Percentiles rank a stretch among this genome's conserved stretches.
Evolutionary conservation across 2,113 vertebrate species (phyloP).

Genomic region (Rhinolophus sinicus): DNA sequence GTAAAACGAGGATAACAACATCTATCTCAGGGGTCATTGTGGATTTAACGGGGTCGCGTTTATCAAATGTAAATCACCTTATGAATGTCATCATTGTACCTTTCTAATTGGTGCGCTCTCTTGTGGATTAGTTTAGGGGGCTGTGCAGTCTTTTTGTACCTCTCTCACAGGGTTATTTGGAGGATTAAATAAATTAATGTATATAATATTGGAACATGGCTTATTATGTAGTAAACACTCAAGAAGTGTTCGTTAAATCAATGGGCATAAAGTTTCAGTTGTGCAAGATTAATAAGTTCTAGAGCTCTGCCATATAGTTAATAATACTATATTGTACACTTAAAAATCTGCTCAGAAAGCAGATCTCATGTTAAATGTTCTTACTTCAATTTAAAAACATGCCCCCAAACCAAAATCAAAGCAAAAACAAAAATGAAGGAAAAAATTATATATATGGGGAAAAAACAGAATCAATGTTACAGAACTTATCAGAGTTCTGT

Average conservation of each 20-base stretch:
- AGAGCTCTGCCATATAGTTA: neutral
- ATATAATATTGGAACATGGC: neutral
- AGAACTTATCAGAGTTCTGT: neutral
- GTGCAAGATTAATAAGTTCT: neutral
- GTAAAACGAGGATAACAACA: neutral
- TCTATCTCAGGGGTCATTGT: neutral
- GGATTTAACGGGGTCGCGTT: neutral
- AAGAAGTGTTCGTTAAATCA: neutral
- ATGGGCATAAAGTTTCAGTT: neutral
- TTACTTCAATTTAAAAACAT: neutral
- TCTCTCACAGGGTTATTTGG: neutral
- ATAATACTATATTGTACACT: neutral
- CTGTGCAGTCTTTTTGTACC: neutral
- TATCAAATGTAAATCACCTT: neutral
- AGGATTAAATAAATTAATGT: neutral
- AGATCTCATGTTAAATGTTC: neutral
- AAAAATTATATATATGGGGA: neutral
- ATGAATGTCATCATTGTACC: neutral
- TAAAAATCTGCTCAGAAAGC: neutral
- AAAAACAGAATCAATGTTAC: neutral
- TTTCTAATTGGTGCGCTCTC: neutral
- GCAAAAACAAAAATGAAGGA: neutral
- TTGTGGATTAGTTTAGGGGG: neutral
- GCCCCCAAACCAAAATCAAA: neutral
- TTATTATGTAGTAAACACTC: neutral